Percentiles rank a stretch among this genome's conserved stretches.
Conservation (phyloP, 2,113 vertebrate genomes). For the Sphaerodactylus townsendi region DNA sequence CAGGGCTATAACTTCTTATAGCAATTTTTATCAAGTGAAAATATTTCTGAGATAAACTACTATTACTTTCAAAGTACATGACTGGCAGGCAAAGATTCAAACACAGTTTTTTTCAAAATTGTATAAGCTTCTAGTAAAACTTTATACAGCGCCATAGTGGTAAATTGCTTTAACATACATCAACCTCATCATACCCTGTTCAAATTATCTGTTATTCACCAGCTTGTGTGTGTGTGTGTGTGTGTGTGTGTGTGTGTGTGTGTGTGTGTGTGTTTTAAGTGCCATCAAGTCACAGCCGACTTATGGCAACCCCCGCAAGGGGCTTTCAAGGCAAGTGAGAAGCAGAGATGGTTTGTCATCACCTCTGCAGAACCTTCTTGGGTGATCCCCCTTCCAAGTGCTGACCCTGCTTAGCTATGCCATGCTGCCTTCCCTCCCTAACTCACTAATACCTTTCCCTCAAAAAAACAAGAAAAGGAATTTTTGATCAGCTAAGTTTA, state of each 20-base stretch:
- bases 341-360: no score
- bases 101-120: constrained; percentile 23
- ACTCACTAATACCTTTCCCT: not conserved
- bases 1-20: not conserved
- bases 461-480: constrained; percentile 28
- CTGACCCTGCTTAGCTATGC: no score
- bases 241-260: not conserved
- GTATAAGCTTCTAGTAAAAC: constrained; percentile 21
- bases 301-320: no score
- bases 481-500: constrained; percentile 23
- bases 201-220: not conserved
- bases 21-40: constrained; percentile 1
- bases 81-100: constrained; percentile 6
- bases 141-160: not conserved
- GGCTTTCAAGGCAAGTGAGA: no score
- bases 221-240: constrained; percentile 8
- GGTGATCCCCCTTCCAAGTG: no score
- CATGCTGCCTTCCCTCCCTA: no score
- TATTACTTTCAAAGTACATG: not conserved
- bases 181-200: constrained; percentile 14
- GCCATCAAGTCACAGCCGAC: no score
- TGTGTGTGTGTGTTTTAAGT: no score
- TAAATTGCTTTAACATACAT: constrained; percentile 31
- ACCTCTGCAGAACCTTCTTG: no score
- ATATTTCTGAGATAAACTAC: not conserved